Evolutionary conservation across 2,888 invertebrate species (phyloP).

Genomic region (Micoletzkya japonica): DNA sequence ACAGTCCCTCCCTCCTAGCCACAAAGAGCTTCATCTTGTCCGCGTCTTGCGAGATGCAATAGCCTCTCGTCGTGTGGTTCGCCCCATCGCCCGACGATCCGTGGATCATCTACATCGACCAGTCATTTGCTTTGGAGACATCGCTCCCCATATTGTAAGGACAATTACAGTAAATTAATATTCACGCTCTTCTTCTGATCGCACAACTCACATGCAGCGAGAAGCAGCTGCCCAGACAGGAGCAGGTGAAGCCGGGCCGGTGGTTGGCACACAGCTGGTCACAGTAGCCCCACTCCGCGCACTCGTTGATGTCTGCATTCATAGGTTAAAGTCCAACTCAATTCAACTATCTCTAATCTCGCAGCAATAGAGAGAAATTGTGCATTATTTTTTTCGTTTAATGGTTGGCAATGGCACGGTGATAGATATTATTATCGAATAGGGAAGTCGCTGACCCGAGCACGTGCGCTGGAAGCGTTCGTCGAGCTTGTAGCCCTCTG

Average conservation of each 20-base stretch:
- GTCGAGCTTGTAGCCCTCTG: conserved; percentile 80
- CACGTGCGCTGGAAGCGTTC: conserved; percentile 81
- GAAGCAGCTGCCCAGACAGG: conserved; percentile 60
- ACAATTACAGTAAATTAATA: neutral
- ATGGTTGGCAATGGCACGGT: no score
- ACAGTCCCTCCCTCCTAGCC: conserved; percentile 61
- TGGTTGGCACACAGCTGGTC: conserved; percentile 90
- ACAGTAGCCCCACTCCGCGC: conserved; percentile 72
- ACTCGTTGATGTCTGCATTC: conserved; percentile 82
- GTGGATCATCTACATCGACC: conserved; percentile 47
- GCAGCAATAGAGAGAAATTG: no score
- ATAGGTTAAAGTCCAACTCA: conserved; percentile 14
- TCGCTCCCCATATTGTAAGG: neutral
- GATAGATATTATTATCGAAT: no score
- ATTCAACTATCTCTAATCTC: no score
- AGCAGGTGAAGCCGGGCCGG: conserved; percentile 74
- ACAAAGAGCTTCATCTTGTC: conserved; percentile 61
- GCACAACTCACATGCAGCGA: conserved; percentile 20
- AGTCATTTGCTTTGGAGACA: no score
- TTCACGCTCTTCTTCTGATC: no score
- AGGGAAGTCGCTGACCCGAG: conserved; percentile 68
- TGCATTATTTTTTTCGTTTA: no score
- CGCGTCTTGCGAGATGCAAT: conserved; percentile 59
- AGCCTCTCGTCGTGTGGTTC: conserved; percentile 44
- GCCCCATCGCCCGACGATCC: conserved; percentile 31